Evolutionary conservation across 2,113 vertebrate species (phyloP).

Genomic region (Macquaria ambigua): DNA sequence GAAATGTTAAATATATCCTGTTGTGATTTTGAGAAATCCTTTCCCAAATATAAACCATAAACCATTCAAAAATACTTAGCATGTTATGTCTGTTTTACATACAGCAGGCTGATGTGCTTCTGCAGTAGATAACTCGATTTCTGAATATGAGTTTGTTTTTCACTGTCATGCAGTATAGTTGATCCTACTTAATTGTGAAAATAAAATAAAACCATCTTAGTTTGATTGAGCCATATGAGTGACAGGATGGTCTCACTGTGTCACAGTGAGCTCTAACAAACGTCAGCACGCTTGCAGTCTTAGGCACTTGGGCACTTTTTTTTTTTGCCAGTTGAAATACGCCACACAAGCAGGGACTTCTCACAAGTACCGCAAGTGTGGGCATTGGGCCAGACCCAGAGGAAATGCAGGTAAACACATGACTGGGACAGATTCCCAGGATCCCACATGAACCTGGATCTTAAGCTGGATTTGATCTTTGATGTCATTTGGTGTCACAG

Average conservation of each 20-base stretch:
- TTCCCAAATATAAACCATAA: neutral
- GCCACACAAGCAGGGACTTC: neutral
- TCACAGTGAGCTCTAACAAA: neutral
- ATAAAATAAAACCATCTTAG: neutral
- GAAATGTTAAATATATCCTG: neutral
- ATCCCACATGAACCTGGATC: neutral
- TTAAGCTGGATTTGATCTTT: neutral
- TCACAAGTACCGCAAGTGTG: neutral
- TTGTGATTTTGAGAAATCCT: neutral
- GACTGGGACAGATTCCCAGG: neutral
- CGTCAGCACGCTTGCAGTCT: neutral
- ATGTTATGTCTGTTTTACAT: neutral
- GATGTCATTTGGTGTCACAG: slow-evolving; percentile 15
- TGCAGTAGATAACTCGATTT: neutral
- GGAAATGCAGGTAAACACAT: neutral
- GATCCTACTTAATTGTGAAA: neutral
- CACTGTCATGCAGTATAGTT: neutral
- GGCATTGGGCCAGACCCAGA: neutral
- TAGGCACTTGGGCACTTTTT: no score
- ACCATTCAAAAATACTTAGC: neutral
- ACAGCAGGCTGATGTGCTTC: neutral
- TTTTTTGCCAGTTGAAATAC: neutral
- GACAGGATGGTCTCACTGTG: neutral
- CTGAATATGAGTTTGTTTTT: neutral
- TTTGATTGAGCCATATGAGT: neutral